Percentiles rank a stretch among this genome's conserved stretches.
Evolutionary conservation across 2,797 vertebrate species (phyloP).

Genomic region (Chrysolophus pictus): DNA sequence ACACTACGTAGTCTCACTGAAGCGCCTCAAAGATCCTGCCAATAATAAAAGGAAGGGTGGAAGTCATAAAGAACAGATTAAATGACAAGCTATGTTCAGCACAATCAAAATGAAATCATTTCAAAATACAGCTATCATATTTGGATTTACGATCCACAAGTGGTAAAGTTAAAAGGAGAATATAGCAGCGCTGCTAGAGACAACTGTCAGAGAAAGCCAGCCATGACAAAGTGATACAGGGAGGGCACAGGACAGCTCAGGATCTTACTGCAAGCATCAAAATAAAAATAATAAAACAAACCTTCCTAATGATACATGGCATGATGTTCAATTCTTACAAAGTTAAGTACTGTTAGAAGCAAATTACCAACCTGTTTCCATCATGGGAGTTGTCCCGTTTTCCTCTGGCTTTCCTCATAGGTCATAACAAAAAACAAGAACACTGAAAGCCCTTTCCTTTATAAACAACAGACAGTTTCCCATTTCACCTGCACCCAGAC

Average conservation of each 20-base stretch:
- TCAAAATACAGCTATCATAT: constrained; percentile 17
- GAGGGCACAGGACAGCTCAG: background rate
- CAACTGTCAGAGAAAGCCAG: background rate
- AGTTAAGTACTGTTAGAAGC: background rate
- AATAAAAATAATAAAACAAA: background rate
- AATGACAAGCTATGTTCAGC: background rate
- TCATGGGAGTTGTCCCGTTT: background rate
- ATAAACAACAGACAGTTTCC: background rate
- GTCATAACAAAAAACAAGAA: background rate
- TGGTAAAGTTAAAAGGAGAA: background rate
- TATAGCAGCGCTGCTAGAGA: background rate
- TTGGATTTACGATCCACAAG: constrained; percentile 20
- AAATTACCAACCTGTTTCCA: background rate
- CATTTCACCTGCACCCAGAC: background rate
- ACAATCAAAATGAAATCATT: constrained; percentile 3
- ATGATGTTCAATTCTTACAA: background rate
- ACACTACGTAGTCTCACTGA: background rate
- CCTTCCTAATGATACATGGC: background rate
- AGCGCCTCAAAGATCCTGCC: constrained; percentile 12
- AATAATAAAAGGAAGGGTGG: constrained; percentile 44
- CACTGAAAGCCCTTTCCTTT: background rate
- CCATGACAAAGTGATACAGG: background rate
- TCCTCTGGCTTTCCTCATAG: background rate
- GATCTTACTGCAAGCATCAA: background rate
- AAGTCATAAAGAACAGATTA: constrained; percentile 39